Evolutionary conservation across 2,888 invertebrate species (phyloP), one percentile per base, ranked within the genome.

Genomic region (Eugnorisma glareosa): DNA sequence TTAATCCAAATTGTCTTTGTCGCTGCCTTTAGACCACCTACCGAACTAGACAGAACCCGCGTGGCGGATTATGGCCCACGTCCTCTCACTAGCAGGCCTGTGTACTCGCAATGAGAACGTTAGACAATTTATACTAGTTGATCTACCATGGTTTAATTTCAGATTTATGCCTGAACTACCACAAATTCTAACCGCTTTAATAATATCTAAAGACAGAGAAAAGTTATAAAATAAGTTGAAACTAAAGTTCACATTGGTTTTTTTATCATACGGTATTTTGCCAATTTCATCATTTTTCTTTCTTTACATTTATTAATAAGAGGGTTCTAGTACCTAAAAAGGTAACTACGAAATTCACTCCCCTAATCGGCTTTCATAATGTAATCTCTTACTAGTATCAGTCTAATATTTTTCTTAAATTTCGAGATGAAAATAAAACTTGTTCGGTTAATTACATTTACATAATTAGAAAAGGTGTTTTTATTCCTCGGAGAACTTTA

Each of bases 371-470:
- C 21, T 72, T 54, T 31, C 11, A 6, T 21, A 72, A 21, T 70
- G 67, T 54, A 70, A 63, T 70, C 31, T 45, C 28, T 18, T 11
- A 57, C 31, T 15, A 67, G 21, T 54, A 57, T 81, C 8, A 45
- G 67, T 48, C 48, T 21, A 57, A 68, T 43, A 71, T 72, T 83
- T 68, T 72, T 35, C 69, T 63, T 43, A 31, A 68, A 69, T 54
- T 68, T 24, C 31, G 37, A 68, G 21, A 61, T n/a, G 28, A 69
- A 70, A 70, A 66, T 67, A 73, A 73, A 83, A 63, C 10, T 69
- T 13, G 43, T 75, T 72, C 59, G 43, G 40, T 75, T 80, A 84
- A 82, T 80, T 84, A 73, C 83, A 84, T 80, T 80, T 35, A 73
- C 72, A 84, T 70, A 73, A 80, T 73, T 59, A 67, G 28, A 73